Conservation (phyloP, 1,140 invertebrate species). For the Piezodorus guildinii region DNA sequence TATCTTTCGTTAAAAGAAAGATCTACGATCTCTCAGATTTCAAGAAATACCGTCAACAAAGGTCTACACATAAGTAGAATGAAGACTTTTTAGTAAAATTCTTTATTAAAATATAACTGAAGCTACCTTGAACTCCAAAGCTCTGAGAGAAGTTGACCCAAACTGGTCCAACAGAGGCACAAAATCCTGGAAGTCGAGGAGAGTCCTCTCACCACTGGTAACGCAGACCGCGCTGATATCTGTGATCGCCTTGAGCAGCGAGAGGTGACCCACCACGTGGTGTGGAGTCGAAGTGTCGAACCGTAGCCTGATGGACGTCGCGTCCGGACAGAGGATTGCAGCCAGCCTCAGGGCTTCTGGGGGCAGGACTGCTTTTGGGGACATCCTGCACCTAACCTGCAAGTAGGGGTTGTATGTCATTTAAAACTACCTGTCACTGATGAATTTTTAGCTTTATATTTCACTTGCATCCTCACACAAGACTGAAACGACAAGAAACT, state of each 20-base stretch:
- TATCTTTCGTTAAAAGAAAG: no score
- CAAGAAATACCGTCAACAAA: no score
- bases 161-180: slow-evolving; percentile 27
- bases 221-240: slow-evolving; percentile 32
- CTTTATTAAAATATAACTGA: no score
- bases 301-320: slow-evolving; percentile 22
- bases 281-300: slow-evolving; percentile 30
- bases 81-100: no score
- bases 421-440: no score
- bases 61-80: no score
- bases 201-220: slow-evolving; percentile 29
- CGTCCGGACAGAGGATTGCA: slow-evolving; percentile 28
- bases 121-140: slow-evolving; percentile 31
- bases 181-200: slow-evolving; percentile 31
- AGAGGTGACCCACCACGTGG: slow-evolving; percentile 28
- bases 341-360: slow-evolving; percentile 29
- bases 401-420: no score
- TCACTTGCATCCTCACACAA: no score
- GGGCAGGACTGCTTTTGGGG: slow-evolving; percentile 27
- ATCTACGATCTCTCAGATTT: no score
- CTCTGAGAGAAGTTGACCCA: slow-evolving; percentile 24
- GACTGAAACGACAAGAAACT: no score
- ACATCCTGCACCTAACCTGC: slow-evolving; percentile 29
- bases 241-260: slow-evolving; percentile 22
- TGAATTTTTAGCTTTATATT: no score